Percentiles rank a stretch among this genome's conserved stretches.
Evolutionary conservation across 2,797 vertebrate species (phyloP).

Genomic region (Orestias chungarensis): DNA sequence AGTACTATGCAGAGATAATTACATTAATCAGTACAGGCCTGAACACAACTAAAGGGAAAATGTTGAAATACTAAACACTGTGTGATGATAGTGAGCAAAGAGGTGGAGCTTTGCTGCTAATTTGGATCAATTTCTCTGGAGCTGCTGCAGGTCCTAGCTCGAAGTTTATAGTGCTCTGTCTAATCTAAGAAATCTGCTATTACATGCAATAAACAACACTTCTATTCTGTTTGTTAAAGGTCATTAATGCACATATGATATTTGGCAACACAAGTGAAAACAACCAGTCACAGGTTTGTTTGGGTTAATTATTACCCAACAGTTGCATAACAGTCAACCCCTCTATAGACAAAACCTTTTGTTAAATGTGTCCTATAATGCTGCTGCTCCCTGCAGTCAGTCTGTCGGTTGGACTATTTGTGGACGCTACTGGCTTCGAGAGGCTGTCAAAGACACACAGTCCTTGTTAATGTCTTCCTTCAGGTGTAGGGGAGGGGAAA

Average conservation of each 20-base stretch:
- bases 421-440: slow-evolving; percentile 43
- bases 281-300: slow-evolving; percentile 3
- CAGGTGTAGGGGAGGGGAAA: slow-evolving; percentile 44
- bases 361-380: slow-evolving; percentile 64
- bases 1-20: too few species aligned
- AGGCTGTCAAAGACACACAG: slow-evolving; percentile 77
- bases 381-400: slow-evolving; percentile 46
- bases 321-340: slow-evolving; percentile 26
- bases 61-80: neutral
- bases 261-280: slow-evolving; percentile 27
- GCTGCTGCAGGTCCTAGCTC: neutral
- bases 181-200: slow-evolving; percentile 5
- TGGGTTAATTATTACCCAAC: slow-evolving; percentile 40
- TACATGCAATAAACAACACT: slow-evolving; percentile 16
- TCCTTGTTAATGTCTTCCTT: slow-evolving; percentile 43
- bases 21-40: too few species aligned
- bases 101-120: neutral
- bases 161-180: slow-evolving; percentile 4
- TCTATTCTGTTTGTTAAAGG: slow-evolving; percentile 26
- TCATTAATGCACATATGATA: slow-evolving; percentile 35
- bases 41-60: too few species aligned
- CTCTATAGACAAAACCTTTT: slow-evolving; percentile 27
- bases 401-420: slow-evolving; percentile 17
- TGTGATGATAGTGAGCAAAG: neutral
- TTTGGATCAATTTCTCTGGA: neutral